Conservation (phyloP, 2,797 vertebrate genomes). For the Catharus ustulatus region DNA sequence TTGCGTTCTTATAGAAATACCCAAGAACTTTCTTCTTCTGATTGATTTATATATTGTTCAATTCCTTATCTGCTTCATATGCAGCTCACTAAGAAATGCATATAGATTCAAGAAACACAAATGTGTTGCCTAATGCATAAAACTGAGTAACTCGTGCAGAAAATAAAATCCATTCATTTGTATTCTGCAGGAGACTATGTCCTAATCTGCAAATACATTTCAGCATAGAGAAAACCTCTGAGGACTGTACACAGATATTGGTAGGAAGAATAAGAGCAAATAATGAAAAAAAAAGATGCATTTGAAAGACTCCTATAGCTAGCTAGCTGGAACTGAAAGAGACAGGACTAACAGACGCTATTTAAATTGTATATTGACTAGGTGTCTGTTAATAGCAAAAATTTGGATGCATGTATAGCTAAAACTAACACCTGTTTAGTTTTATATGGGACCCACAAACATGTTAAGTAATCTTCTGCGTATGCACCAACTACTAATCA, state of each 20-base stretch:
- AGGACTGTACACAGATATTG: neutral
- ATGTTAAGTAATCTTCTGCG: neutral
- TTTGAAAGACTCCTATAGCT: neutral
- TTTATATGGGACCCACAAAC: neutral
- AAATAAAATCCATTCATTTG: conserved; percentile 48
- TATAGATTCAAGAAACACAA: conserved; percentile 20
- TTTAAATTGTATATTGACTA: neutral
- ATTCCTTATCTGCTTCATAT: conserved; percentile 26
- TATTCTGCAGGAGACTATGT: conserved; percentile 6
- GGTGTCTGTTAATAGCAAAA: neutral
- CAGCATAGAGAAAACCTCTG: neutral
- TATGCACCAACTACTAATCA: neutral
- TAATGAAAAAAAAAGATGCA: neutral
- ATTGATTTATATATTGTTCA: conserved; percentile 8
- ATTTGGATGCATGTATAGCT: neutral
- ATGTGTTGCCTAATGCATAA: neutral
- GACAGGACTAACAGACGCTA: neutral
- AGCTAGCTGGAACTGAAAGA: neutral
- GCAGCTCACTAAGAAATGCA: neutral
- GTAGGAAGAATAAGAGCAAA: neutral
- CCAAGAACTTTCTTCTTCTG: neutral
- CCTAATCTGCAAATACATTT: conserved; percentile 35
- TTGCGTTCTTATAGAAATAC: neutral
- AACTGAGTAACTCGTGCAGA: neutral
- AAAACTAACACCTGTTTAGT: neutral